A percentile compares a stretch with the other conserved stretches of the same genome.
Evolutionary conservation across 2,113 vertebrate species (phyloP).

Genomic region (Hydrochoerus hydrochaeris): DNA sequence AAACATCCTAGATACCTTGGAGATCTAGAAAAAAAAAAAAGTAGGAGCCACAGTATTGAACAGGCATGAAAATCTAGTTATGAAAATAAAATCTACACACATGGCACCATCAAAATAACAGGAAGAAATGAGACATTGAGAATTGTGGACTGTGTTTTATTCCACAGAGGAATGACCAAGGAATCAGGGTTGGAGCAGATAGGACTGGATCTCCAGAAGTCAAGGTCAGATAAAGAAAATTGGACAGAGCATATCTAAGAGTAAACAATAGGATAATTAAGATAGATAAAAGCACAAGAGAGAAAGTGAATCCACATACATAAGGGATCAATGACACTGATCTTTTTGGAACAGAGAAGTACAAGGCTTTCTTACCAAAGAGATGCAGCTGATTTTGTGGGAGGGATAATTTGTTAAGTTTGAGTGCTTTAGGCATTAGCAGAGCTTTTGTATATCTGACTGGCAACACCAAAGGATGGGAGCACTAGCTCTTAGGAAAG

Average conservation of each 20-base stretch:
- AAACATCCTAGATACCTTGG: neutral
- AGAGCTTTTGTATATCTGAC: neutral
- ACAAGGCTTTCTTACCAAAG: neutral
- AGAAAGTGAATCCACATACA: neutral
- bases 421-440: neutral
- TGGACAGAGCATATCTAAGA: no score
- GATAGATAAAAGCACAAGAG: neutral
- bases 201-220: neutral
- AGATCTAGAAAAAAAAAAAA: neutral
- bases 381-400: rapidly evolving
- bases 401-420: neutral
- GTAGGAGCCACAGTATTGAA: neutral
- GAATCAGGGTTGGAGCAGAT: neutral
- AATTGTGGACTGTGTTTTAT: neutral
- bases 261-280: neutral
- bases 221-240: neutral
- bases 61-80: neutral
- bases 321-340: no score
- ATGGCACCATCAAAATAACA: neutral
- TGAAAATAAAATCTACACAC: neutral
- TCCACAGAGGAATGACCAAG: neutral
- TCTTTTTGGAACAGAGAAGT: neutral
- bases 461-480: neutral
- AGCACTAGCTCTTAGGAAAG: neutral
- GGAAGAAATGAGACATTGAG: neutral